A percentile compares a stretch with the other conserved stretches of the same genome.
phyloP scores from a whole-genome alignment of 2,888 invertebrate genomes.

The Tanytarsus gracilentus region DNA sequence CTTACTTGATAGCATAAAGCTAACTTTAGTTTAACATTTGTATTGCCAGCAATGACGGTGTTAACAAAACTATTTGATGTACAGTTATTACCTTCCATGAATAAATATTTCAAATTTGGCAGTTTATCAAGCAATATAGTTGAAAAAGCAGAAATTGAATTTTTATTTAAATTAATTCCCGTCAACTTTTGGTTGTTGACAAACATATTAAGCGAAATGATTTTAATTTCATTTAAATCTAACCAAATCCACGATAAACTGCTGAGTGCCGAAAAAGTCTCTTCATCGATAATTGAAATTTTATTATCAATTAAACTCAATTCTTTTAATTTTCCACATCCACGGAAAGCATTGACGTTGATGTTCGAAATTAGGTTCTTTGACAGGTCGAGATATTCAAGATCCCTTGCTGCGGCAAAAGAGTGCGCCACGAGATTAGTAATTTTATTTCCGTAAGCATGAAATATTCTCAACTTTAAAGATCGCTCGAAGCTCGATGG shows the following conservation, averaged over 20 bases:
- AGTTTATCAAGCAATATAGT: background rate
- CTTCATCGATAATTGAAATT: constrained; percentile 10
- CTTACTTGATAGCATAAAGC: background rate
- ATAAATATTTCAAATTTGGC: constrained; percentile 1
- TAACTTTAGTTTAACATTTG: constrained; percentile 4
- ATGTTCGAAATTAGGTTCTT: background rate
- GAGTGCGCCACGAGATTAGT: background rate
- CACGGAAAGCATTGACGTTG: constrained; percentile 1
- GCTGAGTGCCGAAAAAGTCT: background rate
- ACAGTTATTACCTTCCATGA: background rate
- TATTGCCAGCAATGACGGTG: background rate
- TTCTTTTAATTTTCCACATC: constrained; percentile 1
- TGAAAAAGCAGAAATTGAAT: constrained; percentile 8
- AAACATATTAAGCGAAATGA: background rate
- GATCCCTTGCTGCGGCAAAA: background rate
- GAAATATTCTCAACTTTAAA: background rate
- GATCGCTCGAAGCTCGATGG: background rate
- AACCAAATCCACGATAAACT: constrained; percentile 14
- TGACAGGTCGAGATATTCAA: constrained; percentile 6
- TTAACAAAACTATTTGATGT: background rate
- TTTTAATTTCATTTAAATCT: constrained; percentile 7
- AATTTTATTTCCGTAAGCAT: constrained; percentile 14
- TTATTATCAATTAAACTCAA: constrained; percentile 10
- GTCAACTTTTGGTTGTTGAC: background rate
- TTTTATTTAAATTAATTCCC: constrained; percentile 14